Conservation (phyloP, 2,888 invertebrate genomes). For the Nebria brevicollis region DNA sequence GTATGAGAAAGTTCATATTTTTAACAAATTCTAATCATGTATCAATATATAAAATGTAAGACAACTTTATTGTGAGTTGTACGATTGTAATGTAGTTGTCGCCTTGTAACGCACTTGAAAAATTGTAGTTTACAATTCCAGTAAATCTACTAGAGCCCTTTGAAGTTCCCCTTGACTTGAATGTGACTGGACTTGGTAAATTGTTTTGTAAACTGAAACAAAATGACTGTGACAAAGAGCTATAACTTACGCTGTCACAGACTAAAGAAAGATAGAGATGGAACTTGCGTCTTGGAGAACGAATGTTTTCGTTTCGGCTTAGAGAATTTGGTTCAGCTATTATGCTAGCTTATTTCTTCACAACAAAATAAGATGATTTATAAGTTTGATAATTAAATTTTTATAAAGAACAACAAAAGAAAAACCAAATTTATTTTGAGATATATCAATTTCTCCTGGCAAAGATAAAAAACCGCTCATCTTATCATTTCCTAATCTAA, state of each 20-base stretch:
- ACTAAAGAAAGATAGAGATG: not conserved
- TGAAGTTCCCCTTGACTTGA: slow-evolving; percentile 1
- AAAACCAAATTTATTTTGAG: no score
- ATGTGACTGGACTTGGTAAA: not conserved
- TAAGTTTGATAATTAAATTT: no score
- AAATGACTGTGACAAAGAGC: slow-evolving; percentile 1
- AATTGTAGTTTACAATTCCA: not conserved
- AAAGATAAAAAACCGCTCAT: not conserved
- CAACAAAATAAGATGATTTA: not conserved
- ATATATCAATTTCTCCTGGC: not conserved
- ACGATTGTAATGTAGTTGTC: not conserved
- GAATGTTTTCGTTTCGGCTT: not conserved
- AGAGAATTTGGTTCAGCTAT: not conserved
- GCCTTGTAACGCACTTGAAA: not conserved
- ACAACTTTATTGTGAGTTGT: not conserved
- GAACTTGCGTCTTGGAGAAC: not conserved
- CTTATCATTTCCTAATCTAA: not conserved
- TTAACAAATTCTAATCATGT: not conserved
- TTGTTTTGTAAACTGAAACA: slow-evolving; percentile 1
- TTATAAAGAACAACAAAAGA: no score
- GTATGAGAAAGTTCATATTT: not conserved
- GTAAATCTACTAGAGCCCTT: slow-evolving; percentile 1
- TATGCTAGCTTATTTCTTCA: not conserved
- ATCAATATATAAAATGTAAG: not conserved
- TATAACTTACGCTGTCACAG: not conserved